phyloP scores from a whole-genome alignment of 1,140 invertebrate species.

The Leptinotarsa texana region DNA sequence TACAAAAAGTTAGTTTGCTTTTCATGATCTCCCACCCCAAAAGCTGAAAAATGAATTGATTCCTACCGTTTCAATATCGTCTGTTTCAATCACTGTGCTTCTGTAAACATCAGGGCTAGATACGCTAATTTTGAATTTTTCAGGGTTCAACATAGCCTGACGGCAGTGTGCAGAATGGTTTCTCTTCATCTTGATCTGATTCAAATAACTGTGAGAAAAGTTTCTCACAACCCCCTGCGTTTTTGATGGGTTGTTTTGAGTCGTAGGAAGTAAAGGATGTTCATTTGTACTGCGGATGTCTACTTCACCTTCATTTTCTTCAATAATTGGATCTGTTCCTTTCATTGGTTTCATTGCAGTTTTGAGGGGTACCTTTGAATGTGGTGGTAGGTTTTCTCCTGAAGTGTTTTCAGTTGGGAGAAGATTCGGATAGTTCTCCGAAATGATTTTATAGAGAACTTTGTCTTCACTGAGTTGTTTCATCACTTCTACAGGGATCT shows the following conservation, averaged over 20 bases:
- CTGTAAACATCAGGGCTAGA: constrained; percentile 87
- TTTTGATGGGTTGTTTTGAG: constrained; percentile 2
- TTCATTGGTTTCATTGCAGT: constrained; percentile 29
- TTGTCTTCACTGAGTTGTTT: constrained; percentile 68
- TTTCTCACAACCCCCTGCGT: neutral
- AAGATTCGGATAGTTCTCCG: constrained; percentile 75
- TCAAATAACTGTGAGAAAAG: constrained; percentile 25
- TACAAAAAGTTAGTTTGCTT: too few species aligned
- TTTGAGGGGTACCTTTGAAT: constrained; percentile 29
- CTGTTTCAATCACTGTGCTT: constrained; percentile 70
- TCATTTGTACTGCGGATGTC: neutral
- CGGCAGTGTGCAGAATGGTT: constrained; percentile 64
- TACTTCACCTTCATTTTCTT: constrained; percentile 9
- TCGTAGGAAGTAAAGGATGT: constrained; percentile 18
- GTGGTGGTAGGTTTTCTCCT: constrained; percentile 20
- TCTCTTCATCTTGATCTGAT: constrained; percentile 29
- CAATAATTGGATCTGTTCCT: neutral
- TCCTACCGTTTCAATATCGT: neutral
- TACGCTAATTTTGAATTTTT: constrained; percentile 77
- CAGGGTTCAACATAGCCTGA: constrained; percentile 77
- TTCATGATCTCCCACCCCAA: too few species aligned
- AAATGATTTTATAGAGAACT: constrained; percentile 68
- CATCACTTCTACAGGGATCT: constrained; percentile 69
- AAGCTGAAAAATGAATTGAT: neutral
- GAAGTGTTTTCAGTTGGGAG: constrained; percentile 67